These are phyloP conservation scores for Drosophila stalkeri DNA, from an alignment of 2,888 invertebrate genomes.

Conservation along the genomic window DNA sequence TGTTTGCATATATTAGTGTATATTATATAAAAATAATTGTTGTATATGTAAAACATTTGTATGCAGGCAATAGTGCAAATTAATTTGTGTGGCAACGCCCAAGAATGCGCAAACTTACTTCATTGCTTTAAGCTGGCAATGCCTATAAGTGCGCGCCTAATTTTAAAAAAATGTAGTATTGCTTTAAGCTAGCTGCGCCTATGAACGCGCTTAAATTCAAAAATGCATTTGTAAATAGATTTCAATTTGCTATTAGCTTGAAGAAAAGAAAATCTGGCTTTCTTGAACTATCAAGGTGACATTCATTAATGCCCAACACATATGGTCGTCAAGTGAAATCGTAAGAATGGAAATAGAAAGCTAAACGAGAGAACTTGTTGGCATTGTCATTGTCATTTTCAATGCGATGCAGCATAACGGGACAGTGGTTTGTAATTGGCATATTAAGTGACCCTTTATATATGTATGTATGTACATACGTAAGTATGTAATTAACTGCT, in stretches of 20 bases:
- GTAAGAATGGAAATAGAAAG: constrained; percentile 66
- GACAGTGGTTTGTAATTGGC: constrained; percentile 39
- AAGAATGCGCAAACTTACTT: not conserved
- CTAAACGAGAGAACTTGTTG: constrained; percentile 41
- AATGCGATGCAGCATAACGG: constrained; percentile 48
- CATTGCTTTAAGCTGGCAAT: not conserved
- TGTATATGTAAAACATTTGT: not conserved
- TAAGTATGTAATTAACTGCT: constrained; percentile 41
- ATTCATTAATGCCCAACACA: constrained; percentile 39
- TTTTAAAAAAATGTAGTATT: not conserved
- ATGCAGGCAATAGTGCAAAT: not conserved
- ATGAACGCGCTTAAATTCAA: constrained; percentile 20
- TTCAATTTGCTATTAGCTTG: not conserved
- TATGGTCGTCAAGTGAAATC: constrained; percentile 41
- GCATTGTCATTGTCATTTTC: constrained; percentile 32
- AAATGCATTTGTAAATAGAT: not conserved
- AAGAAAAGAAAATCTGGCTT: constrained; percentile 1
- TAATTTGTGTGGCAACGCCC: not conserved
- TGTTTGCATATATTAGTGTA: not conserved
- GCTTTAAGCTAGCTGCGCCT: constrained; percentile 3
- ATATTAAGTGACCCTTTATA: constrained; percentile 42
- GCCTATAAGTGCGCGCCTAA: not conserved
- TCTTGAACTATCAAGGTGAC: not conserved
- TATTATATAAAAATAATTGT: not conserved
- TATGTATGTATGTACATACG: not conserved